Evolutionary conservation across 2,113 vertebrate species (phyloP).

Genomic region (Mastomys natalensis): DNA sequence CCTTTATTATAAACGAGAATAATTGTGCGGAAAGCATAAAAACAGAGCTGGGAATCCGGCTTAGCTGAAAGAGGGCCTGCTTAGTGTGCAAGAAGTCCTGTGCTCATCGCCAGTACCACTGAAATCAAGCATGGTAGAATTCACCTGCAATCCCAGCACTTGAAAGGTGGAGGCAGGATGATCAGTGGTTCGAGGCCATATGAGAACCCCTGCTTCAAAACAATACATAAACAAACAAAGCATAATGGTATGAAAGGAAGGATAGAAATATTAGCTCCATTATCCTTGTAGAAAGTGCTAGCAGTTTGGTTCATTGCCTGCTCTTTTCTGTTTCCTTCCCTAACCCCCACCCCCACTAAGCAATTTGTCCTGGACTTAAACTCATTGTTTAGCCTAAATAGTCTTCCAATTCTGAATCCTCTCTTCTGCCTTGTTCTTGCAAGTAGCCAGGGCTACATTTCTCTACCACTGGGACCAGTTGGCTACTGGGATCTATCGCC

Average conservation of each 20-base stretch:
- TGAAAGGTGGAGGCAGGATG: background rate
- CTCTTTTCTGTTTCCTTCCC: background rate
- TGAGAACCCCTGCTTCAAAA: background rate
- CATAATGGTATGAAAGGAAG: too few relatives aligned
- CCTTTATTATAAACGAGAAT: slow-evolving; percentile 25
- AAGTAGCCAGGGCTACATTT: background rate
- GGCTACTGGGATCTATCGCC: background rate
- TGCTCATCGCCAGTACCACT: background rate
- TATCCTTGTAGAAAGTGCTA: background rate
- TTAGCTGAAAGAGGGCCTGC: background rate
- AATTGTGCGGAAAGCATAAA: background rate
- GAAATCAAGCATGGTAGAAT: background rate
- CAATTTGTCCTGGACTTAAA: background rate
- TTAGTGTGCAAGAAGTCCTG: background rate
- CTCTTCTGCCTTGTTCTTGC: background rate
- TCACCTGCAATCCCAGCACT: background rate
- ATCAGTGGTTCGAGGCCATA: background rate
- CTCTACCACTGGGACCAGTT: background rate
- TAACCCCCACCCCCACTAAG: too few relatives aligned
- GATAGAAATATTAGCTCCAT: background rate
- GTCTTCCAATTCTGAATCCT: background rate
- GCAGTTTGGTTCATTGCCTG: background rate
- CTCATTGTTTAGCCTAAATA: background rate
- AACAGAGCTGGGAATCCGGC: too few relatives aligned
- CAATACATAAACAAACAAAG: background rate